Evolutionary conservation across 2,888 invertebrate species (phyloP).

Genomic region (Helicoverpa assulta): DNA sequence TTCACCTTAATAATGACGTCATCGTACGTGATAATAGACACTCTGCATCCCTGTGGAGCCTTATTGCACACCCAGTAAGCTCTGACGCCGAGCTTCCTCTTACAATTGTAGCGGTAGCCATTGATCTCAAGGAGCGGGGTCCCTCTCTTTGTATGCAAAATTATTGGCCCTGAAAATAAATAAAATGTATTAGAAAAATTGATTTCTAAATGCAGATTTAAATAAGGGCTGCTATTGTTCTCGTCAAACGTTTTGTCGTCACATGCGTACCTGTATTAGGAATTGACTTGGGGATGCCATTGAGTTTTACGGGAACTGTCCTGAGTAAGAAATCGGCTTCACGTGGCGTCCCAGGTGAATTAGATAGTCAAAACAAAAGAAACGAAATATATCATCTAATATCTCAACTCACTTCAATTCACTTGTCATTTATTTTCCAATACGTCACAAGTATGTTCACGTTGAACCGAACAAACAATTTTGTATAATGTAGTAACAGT

Average conservation of each 20-base stretch:
- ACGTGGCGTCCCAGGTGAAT: no score
- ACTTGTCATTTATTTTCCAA: no score
- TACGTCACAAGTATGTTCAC: background rate
- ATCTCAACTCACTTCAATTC: no score
- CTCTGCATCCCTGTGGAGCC: slow-evolving; percentile 66
- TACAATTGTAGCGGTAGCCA: slow-evolving; percentile 55
- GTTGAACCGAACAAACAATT: background rate
- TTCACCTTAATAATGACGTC: slow-evolving; percentile 62
- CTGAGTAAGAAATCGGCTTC: no score
- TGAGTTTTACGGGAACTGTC: no score
- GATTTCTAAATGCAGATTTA: no score
- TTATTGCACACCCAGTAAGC: slow-evolving; percentile 62
- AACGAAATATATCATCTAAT: background rate
- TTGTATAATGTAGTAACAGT: background rate
- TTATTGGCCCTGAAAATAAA: slow-evolving; percentile 42
- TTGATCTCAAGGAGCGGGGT: slow-evolving; percentile 53
- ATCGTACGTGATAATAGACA: slow-evolving; percentile 65
- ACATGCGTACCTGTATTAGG: no score
- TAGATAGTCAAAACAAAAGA: background rate
- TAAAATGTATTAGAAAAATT: background rate
- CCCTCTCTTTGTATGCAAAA: slow-evolving; percentile 53
- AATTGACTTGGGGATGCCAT: no score
- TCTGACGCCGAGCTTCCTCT: slow-evolving; percentile 44
- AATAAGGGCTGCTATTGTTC: no score
- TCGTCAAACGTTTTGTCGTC: no score